These are phyloP conservation scores for Criorhina ranunculi DNA, from an alignment of 2,888 invertebrate genomes.

Conservation along the genomic window DNA sequence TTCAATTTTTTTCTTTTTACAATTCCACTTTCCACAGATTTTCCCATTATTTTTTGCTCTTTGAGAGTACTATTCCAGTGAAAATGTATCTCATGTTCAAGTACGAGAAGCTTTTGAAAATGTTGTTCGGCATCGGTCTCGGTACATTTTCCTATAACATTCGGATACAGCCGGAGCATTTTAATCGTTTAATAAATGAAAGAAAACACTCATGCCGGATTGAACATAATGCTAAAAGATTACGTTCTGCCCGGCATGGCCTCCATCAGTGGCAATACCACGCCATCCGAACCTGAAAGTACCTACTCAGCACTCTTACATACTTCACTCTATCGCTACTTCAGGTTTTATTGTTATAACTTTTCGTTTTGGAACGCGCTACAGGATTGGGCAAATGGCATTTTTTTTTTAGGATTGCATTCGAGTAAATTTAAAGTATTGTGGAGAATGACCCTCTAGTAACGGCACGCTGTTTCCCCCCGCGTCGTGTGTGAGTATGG, in stretches of 20 bases:
- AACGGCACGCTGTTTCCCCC: conserved; percentile 6
- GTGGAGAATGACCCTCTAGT: conserved; percentile 52
- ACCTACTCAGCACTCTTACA: conserved; percentile 19
- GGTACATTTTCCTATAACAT: conserved; percentile 44
- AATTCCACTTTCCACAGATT: neutral
- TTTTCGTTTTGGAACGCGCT: conserved; percentile 22
- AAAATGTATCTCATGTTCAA: conserved; percentile 22
- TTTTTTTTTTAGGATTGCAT: conserved; percentile 59
- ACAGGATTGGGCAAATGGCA: conserved; percentile 59
- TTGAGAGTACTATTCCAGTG: conserved; percentile 19
- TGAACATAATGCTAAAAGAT: conserved; percentile 71
- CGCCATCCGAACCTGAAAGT: neutral
- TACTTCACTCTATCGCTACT: conserved; percentile 35
- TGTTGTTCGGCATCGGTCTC: conserved; percentile 21
- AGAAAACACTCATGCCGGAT: conserved; percentile 69
- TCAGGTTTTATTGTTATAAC: conserved; percentile 56
- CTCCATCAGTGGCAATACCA: conserved; percentile 2
- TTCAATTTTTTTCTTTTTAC: conserved; percentile 46
- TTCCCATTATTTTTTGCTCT: conserved; percentile 18
- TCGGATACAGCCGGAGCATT: conserved; percentile 45
- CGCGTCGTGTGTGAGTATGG: conserved; percentile 16
- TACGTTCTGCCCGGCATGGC: conserved; percentile 35
- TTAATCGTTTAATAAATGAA: conserved; percentile 72
- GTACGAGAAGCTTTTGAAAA: conserved; percentile 35
- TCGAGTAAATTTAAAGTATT: conserved; percentile 59